Evolutionary conservation across 2,888 invertebrate species (phyloP).

Genomic region (Amaurobius ferox): DNA sequence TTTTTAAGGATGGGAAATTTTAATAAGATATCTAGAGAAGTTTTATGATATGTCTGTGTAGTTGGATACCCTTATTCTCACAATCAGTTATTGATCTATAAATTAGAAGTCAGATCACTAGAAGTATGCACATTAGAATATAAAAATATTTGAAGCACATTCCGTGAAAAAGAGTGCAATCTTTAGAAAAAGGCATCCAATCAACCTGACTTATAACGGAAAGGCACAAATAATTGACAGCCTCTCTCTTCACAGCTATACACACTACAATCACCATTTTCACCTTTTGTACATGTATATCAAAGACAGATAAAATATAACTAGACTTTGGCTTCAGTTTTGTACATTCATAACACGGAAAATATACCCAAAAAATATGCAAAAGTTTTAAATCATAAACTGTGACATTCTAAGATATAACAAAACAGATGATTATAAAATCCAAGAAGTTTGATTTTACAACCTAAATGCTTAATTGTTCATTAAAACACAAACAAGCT

Average conservation of each 20-base stretch:
- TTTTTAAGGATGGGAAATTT: no score
- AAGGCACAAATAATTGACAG: slow-evolving; percentile 53
- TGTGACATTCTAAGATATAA: no score
- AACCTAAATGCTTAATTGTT: background rate
- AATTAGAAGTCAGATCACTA: slow-evolving; percentile 17
- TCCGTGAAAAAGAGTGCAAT: background rate
- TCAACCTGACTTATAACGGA: slow-evolving; percentile 45
- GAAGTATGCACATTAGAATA: slow-evolving; percentile 27
- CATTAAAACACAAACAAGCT: background rate
- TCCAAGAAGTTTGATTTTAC: background rate
- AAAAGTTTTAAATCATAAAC: no score
- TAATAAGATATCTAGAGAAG: background rate
- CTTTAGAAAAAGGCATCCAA: slow-evolving; percentile 44
- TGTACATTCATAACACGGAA: background rate
- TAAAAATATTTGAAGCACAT: slow-evolving; percentile 48
- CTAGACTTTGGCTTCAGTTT: background rate
- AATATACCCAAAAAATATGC: no score
- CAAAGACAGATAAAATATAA: background rate
- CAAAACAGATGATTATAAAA: no score
- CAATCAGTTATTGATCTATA: background rate
- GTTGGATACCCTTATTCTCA: background rate
- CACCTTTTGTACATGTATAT: background rate
- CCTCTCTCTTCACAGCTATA: background rate
- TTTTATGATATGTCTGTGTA: background rate
- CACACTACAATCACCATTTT: background rate